A percentile compares a stretch with the other conserved stretches of the same genome.
phyloP scores from a whole-genome alignment of 2,888 invertebrate genomes.

The Hoplodrina blanda region DNA sequence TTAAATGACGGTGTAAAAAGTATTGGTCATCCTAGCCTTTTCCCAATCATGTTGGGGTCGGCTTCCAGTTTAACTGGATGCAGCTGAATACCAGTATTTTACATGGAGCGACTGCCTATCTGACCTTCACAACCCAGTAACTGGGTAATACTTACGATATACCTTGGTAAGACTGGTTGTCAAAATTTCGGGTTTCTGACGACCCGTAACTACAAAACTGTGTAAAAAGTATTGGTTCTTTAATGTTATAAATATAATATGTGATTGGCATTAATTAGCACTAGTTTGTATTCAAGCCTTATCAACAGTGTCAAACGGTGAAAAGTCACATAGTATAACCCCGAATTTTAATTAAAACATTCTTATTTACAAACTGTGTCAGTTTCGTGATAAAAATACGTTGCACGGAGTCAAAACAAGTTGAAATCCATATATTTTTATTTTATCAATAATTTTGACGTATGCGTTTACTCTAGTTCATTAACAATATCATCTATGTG shows the following conservation, averaged over 20 bases:
- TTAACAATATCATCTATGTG: background rate
- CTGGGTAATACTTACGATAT: no score
- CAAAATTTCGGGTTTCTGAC: no score
- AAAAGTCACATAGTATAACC: constrained; percentile 43
- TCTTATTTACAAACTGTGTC: constrained; percentile 25
- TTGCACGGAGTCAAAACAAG: constrained; percentile 13
- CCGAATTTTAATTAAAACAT: constrained; percentile 30
- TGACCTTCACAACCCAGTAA: no score
- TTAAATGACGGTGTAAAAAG: background rate
- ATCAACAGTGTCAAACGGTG: constrained; percentile 33
- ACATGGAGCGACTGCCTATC: no score
- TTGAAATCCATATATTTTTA: background rate
- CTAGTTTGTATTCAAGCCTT: constrained; percentile 14
- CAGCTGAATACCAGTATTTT: no score
- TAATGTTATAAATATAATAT: no score
- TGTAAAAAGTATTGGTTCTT: background rate
- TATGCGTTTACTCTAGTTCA: constrained; percentile 15
- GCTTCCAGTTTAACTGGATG: no score
- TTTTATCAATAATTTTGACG: constrained; percentile 11
- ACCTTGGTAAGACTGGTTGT: no score
- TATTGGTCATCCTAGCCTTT: background rate
- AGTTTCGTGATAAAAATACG: constrained; percentile 49
- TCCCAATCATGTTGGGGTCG: no score
- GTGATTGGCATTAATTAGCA: constrained; percentile 13
- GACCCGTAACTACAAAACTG: no score